These are phyloP conservation scores for Leptestheria dahalacensis DNA, from an alignment of 1,140 invertebrate genomes.

Conservation along the genomic window DNA sequence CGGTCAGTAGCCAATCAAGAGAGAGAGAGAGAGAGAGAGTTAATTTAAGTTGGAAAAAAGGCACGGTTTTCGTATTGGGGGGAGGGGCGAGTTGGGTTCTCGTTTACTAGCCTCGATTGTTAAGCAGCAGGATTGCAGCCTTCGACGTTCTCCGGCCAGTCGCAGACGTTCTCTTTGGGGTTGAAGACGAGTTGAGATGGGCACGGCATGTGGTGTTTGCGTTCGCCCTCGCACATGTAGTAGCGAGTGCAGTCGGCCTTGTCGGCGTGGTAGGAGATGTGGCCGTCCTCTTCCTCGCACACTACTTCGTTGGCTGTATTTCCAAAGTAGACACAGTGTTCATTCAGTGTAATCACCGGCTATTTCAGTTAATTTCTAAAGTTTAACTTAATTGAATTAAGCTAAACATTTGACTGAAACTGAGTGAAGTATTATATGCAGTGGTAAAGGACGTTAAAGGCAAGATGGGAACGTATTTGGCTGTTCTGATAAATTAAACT, in stretches of 20 bases:
- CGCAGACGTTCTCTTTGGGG: conserved; percentile 76
- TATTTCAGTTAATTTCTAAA: too few relatives aligned
- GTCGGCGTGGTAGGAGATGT: conserved; percentile 82
- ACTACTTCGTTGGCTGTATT: conserved; percentile 63
- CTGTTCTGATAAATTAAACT: too few relatives aligned
- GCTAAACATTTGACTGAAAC: too few relatives aligned
- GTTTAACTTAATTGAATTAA: too few relatives aligned
- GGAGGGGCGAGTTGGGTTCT: not conserved
- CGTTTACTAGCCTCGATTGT: not conserved
- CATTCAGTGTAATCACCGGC: too few relatives aligned
- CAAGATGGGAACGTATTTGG: too few relatives aligned
- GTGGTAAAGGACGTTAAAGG: too few relatives aligned
- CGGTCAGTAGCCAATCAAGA: too few relatives aligned
- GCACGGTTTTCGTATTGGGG: not conserved
- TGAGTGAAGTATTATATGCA: too few relatives aligned
- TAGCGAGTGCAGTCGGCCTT: conserved; percentile 83
- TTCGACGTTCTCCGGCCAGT: conserved; percentile 90
- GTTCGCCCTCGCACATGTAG: conserved; percentile 88
- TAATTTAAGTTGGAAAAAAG: too few relatives aligned
- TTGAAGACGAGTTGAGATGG: conserved; percentile 88
- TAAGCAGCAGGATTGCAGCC: conserved; percentile 38
- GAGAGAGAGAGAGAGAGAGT: too few relatives aligned
- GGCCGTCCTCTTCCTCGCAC: conserved; percentile 83
- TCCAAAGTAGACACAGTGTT: not conserved
- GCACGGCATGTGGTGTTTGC: conserved; percentile 81